A percentile compares a stretch with the other conserved stretches of the same genome.
phyloP scores from a whole-genome alignment of 2,797 vertebrate genomes.

The Pseudomugil gertrudae region DNA sequence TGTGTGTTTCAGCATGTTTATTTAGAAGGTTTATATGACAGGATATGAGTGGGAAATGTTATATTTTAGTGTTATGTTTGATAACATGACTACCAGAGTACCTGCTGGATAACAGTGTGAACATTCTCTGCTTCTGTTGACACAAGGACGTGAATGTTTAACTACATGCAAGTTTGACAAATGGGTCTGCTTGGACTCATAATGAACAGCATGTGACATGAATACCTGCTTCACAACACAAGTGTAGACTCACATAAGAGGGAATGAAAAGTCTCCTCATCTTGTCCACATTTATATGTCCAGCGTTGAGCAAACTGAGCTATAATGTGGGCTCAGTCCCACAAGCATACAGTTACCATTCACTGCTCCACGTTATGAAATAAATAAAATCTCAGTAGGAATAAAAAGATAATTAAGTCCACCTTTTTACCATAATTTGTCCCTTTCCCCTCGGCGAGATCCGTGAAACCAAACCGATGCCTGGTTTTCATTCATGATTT shows the following conservation, averaged over 20 bases:
- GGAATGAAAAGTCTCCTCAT: not conserved
- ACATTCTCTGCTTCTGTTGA: slow-evolving; percentile 50
- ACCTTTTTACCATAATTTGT: not conserved
- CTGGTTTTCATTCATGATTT: slow-evolving; percentile 50
- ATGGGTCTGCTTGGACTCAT: slow-evolving; percentile 30
- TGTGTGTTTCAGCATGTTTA: not conserved
- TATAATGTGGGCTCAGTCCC: not conserved
- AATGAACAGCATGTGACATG: slow-evolving; percentile 44
- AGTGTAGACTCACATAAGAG: slow-evolving; percentile 8
- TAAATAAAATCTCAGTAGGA: not conserved
- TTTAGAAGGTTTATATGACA: not conserved
- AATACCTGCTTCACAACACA: slow-evolving; percentile 32
- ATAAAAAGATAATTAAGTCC: not conserved
- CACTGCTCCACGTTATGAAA: not conserved
- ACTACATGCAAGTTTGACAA: slow-evolving; percentile 38
- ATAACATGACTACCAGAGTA: slow-evolving; percentile 14
- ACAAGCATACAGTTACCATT: not conserved
- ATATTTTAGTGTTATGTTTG: not conserved
- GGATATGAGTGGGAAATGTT: not conserved
- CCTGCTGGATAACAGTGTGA: slow-evolving; percentile 32
- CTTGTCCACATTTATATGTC: not conserved
- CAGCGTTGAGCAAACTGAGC: not conserved
- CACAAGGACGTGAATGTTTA: slow-evolving; percentile 49
- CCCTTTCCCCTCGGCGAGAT: not conserved
- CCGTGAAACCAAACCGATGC: slow-evolving; percentile 5